Base-by-base conservation (phyloP, 2,888 invertebrate species). In the Malthinus seriepunctatus region DNA sequence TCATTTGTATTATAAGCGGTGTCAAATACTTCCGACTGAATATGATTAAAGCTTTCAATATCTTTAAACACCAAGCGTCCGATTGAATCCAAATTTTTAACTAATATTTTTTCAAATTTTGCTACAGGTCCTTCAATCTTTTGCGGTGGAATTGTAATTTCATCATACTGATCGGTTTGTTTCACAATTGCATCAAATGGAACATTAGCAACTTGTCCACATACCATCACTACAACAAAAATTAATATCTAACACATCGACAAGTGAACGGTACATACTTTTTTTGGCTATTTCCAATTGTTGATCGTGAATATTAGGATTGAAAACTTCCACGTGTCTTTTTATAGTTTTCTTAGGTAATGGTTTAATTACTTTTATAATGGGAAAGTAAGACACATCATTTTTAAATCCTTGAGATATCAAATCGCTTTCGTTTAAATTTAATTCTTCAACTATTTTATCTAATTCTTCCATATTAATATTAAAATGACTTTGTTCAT, bases 1-100 rank as follows among this genome's bases (percentile, higher is more conserved):
- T 99, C 96, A 75, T 97, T 97, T 1, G 93, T 94, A 70, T 92
- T 88, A 80, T 98, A 99, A 0, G 99, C 99, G 0, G 94, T 88
- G 60, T 94, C 89, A 78, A 90, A 99, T 0, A 99, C 98, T 44
- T 97, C 90, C 0, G 95, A 93, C 77, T 99, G 99, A 67, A 99
- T 97, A 52, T 91, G 84, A 79, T 99, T 99, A 33, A 99, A 81
- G 50, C 86, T 83, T 73, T 91, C 88, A 51, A 93, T 89, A 67
- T 92, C 93, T 69, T 87, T 86, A 77, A 99, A 99, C 0, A 93
- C 96, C 79, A 90, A 83, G 80, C 90, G 88, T 0, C 94, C 96
- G 52, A 96, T 87, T 83, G 93, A 82, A 54, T 85, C 85, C 51
- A 82, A 72, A 31, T 76, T 74, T 3, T 69, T 66, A 15, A 77